Percentiles rank a stretch among this genome's conserved stretches.
These are phyloP conservation scores for Catocala fraxini DNA, from an alignment of 2,888 invertebrate genomes.

Conservation along the genomic window DNA sequence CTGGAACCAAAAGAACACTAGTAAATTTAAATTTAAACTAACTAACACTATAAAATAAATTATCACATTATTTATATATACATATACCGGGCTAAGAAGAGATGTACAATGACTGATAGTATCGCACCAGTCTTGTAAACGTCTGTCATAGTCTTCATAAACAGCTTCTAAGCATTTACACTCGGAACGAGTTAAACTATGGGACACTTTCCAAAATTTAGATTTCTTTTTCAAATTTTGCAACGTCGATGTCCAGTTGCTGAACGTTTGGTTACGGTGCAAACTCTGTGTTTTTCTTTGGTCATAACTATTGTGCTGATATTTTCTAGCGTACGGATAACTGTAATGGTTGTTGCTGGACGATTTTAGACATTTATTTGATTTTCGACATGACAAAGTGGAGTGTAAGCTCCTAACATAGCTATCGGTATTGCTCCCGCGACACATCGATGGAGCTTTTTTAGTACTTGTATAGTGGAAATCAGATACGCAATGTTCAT, in stretches of 20 bases:
- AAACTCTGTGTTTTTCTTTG: slow-evolving; percentile 70
- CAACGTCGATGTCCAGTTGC: slow-evolving; percentile 70
- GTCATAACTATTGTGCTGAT: slow-evolving; percentile 48
- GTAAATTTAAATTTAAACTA: too few species aligned
- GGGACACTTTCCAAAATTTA: slow-evolving; percentile 70
- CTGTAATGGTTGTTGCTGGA: slow-evolving; percentile 66
- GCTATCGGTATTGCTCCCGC: slow-evolving; percentile 70
- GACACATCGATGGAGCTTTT: slow-evolving; percentile 62
- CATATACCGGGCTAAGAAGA: slow-evolving; percentile 68
- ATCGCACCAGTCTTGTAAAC: slow-evolving; percentile 83
- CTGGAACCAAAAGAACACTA: slow-evolving; percentile 76
- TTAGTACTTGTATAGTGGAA: slow-evolving; percentile 61
- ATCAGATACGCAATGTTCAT: slow-evolving; percentile 73
- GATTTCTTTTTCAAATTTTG: slow-evolving; percentile 72
- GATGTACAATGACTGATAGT: slow-evolving; percentile 79
- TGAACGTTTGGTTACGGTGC: slow-evolving; percentile 65
- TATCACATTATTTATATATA: background rate
- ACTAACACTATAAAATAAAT: background rate
- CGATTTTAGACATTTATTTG: slow-evolving; percentile 65
- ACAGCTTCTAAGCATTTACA: slow-evolving; percentile 79
- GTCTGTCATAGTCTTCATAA: slow-evolving; percentile 80
- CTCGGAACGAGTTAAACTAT: slow-evolving; percentile 66
- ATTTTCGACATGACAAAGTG: slow-evolving; percentile 71
- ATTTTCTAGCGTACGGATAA: slow-evolving; percentile 64
- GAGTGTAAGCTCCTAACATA: slow-evolving; percentile 76